These are phyloP conservation scores for Euproctis similis DNA, from an alignment of 2,888 invertebrate genomes.

Conservation along the genomic window DNA sequence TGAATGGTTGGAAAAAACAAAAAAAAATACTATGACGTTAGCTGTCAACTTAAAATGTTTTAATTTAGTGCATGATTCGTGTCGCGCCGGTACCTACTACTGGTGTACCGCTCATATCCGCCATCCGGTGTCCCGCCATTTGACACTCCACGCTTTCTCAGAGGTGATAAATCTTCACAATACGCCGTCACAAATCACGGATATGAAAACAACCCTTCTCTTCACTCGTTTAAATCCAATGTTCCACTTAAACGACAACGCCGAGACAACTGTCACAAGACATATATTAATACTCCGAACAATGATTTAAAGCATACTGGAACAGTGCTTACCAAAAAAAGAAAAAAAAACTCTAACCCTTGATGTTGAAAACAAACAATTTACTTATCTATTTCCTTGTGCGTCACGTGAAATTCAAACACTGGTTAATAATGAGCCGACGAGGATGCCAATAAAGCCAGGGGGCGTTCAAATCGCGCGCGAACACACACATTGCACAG, in stretches of 20 bases:
- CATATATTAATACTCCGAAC: slow-evolving; percentile 26
- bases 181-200: slow-evolving; percentile 57
- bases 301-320: slow-evolving; percentile 22
- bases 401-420: slow-evolving; percentile 49
- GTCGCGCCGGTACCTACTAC: slow-evolving; percentile 34
- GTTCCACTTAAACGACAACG: slow-evolving; percentile 44
- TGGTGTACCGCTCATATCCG: slow-evolving; percentile 31
- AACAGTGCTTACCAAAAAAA: slow-evolving; percentile 10
- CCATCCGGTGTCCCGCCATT: slow-evolving; percentile 48
- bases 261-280: slow-evolving; percentile 27
- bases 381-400: slow-evolving; percentile 58
- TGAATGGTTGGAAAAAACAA: too few species aligned
- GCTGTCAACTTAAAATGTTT: slow-evolving; percentile 70
- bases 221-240: slow-evolving; percentile 46
- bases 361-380: slow-evolving; percentile 54
- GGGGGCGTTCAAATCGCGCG: slow-evolving; percentile 50
- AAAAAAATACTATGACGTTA: too few species aligned
- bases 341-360: slow-evolving; percentile 22
- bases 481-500: slow-evolving; percentile 40
- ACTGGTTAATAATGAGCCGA: slow-evolving; percentile 51
- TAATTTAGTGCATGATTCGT: slow-evolving; percentile 65
- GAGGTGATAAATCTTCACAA: slow-evolving; percentile 63
- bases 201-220: slow-evolving; percentile 66
- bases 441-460: slow-evolving; percentile 51
- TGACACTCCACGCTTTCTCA: slow-evolving; percentile 50